phyloP scores from a whole-genome alignment of 2,113 vertebrate genomes.

The Rhinopomastus cyanomelas region DNA sequence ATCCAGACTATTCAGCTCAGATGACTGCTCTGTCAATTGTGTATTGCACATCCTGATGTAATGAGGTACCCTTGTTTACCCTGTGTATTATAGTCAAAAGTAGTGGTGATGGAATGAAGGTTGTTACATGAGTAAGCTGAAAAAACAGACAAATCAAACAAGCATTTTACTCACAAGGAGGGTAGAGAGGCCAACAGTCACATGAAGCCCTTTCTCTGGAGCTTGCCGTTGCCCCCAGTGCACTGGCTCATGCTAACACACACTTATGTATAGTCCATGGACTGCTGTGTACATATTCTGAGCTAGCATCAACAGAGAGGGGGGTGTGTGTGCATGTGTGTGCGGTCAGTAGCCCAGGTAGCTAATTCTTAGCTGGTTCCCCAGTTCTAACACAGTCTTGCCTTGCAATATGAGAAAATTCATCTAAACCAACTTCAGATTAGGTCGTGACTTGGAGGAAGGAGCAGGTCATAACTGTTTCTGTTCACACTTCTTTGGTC shows the following conservation, averaged over 20 bases:
- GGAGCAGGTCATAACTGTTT: not conserved
- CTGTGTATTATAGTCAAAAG: constrained; percentile 65
- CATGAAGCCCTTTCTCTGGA: constrained; percentile 42
- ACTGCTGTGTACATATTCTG: constrained; percentile 54
- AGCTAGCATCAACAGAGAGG: constrained; percentile 39
- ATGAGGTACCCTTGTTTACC: constrained; percentile 59
- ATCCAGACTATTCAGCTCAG: constrained; percentile 47
- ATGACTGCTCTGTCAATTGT: constrained; percentile 19
- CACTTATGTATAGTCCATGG: constrained; percentile 44
- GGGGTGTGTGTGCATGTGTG: not conserved
- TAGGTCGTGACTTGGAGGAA: not conserved
- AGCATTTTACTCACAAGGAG: constrained; percentile 27
- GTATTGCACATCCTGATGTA: constrained; percentile 57
- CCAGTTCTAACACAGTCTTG: not conserved
- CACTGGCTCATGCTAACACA: constrained; percentile 21
- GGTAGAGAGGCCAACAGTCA: constrained; percentile 9
- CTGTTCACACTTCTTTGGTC: not conserved
- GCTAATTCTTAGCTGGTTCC: not conserved
- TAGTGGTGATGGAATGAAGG: constrained; percentile 31
- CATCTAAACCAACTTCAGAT: not conserved
- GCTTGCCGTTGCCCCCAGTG: not conserved
- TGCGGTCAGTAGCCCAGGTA: not conserved
- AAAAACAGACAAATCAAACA: constrained; percentile 31
- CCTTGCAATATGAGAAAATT: not conserved
- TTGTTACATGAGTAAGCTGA: constrained; percentile 35